Base-by-base conservation (phyloP, 2,797 vertebrate species). In the Melanotaenia parkinsoni region DNA sequence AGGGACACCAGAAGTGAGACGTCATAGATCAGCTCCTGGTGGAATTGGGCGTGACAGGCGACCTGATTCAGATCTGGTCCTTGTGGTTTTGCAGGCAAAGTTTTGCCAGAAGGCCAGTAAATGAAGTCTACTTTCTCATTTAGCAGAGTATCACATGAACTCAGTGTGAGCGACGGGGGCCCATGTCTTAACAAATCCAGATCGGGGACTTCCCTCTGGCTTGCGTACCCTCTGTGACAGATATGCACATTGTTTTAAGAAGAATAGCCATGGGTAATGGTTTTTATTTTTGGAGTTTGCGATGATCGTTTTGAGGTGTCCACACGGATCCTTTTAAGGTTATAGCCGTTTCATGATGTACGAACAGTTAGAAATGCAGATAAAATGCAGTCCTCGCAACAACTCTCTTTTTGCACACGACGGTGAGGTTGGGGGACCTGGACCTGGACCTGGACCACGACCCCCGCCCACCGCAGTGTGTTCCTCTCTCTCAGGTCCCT, bases 401-500 rank as follows among this genome's bases (percentile, higher is more conserved):
- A 12, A 89, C 85, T 90, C 79, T 89, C 61, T 84, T 84, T 89
- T 92, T 86, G 86, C 90, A 90, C 89, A 87, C 79, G 5, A 79
- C 56, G 85, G 89, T 86, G 91, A 87, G 87, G 86, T 83, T 81
- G 3, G 22, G 81, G 81, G 85, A 78, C 79, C 82, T 74, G 78
- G 86, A 87, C 78, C 70, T 76, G 75, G 81, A 80, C 77, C 80
- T 7, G 7, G 28, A 30, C 28, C 28, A 76, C 20, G 70, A 74
- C 83, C 79, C 72, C 83, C 85, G 84, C 81, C 89, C 87, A 74
- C 80, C 87, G 7, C 79, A 57, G 88, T 84, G 88, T 90, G 89
- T 86, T 92, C 81, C 93, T 94, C 94, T 95, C 93, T 93, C 94
- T 84, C 96, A 93, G 94, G 95, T 95, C 94, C 92, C 91, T 89